Conservation (phyloP, 1,140 invertebrate species). For the Caerostris darwini region DNA sequence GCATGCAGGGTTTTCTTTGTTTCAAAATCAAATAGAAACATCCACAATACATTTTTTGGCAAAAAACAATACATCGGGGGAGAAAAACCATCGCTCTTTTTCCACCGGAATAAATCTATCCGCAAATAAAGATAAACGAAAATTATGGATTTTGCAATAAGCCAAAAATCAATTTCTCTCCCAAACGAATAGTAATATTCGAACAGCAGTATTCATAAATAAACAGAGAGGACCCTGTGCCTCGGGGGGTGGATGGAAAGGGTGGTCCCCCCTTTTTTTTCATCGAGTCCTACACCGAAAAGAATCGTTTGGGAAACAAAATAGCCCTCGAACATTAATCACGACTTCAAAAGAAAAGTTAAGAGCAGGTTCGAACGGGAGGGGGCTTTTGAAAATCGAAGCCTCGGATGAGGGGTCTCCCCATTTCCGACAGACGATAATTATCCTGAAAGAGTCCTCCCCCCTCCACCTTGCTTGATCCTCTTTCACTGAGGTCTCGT, state of each 20-base stretch:
- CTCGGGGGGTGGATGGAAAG: not conserved
- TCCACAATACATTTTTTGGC: too few relatives aligned
- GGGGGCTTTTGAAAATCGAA: slow-evolving; percentile 58
- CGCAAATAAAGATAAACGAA: slow-evolving; percentile 17
- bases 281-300: not conserved
- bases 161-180: not conserved
- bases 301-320: slow-evolving; percentile 29
- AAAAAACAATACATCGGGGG: too few relatives aligned
- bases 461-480: not conserved
- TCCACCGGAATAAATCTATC: not conserved
- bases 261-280: not conserved
- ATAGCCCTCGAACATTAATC: slow-evolving; percentile 57
- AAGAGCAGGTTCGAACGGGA: slow-evolving; percentile 27
- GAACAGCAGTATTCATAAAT: slow-evolving; percentile 20
- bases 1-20: too few relatives aligned
- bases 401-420: slow-evolving; percentile 18
- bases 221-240: not conserved
- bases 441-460: slow-evolving; percentile 27
- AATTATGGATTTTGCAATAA: slow-evolving; percentile 60
- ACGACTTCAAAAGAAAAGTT: slow-evolving; percentile 54
- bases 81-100: too few relatives aligned
- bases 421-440: slow-evolving; percentile 48
- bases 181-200: slow-evolving; percentile 11
- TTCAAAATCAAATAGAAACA: too few relatives aligned
- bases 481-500: slow-evolving; percentile 13